Conservation (phyloP, 2,113 vertebrate species). For the Tilapia sparmanii region DNA sequence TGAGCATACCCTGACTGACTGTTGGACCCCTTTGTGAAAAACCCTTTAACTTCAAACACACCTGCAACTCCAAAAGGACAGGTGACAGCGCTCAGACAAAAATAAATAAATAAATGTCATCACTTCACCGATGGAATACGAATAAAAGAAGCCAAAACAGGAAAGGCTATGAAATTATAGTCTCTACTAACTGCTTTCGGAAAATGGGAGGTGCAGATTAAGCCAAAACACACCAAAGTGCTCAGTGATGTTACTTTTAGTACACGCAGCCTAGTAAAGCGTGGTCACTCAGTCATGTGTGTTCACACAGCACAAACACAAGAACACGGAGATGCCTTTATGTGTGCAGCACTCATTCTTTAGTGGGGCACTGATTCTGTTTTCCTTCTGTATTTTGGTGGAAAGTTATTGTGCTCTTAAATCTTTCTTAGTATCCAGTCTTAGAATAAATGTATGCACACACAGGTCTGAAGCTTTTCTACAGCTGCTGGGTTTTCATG, state of each 20-base stretch:
- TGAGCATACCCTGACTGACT: not conserved
- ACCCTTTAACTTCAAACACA: not conserved
- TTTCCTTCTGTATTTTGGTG: not conserved
- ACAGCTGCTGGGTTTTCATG: not conserved
- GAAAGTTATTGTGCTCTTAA: not conserved
- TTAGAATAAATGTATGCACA: not conserved
- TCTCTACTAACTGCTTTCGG: not conserved
- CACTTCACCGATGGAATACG: rapidly evolving
- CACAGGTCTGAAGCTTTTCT: not conserved
- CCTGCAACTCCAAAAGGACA: not conserved
- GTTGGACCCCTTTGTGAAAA: rapidly evolving
- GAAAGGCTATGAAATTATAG: not conserved
- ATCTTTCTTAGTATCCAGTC: not conserved
- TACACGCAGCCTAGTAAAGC: not conserved
- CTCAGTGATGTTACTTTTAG: not conserved
- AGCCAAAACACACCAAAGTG: not conserved
- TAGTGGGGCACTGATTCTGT: not conserved
- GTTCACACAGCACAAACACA: not conserved
- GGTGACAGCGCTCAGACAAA: not conserved
- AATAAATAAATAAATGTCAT: not conserved
- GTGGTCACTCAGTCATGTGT: not conserved
- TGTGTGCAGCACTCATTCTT: not conserved
- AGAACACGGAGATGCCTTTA: not conserved
- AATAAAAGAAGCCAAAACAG: not conserved
- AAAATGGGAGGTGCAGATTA: not conserved